Base-by-base conservation (phyloP, 2,888 invertebrate species). In the Mylabris sibirica region DNA sequence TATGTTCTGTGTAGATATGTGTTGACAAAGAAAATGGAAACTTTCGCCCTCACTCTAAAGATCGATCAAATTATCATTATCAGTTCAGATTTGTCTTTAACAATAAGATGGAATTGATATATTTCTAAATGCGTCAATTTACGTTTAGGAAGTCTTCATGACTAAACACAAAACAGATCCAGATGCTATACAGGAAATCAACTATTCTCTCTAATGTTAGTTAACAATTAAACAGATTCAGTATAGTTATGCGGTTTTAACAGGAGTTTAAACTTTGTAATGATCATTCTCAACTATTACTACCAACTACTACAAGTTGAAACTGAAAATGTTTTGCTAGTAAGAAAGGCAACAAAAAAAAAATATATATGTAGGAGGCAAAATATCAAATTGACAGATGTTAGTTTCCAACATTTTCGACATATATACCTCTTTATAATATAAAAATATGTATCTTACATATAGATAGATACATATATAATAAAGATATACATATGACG, bases 231-330 rank as follows among this genome's bases (percentile, higher is more conserved):
- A 22, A 24, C 57, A 14, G 24, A 24, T 57, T 24, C 26, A 26
- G 26, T 26, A 24, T 24, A 26, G 26, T 57, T 57, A 57, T 57
- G 57, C 14, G 57, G 57, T 26, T 57, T 57, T 6, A 24, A 26
- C 26, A 26, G 6, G 24, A 57, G 14, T 67, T 67, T 62, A 35
- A 70, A 70, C 65, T 70, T 65, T 44, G 49, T 63, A 62, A 63
- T 57, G 60, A 60, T 41, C 65, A 63, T 66, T 59, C 65, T 59
- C 59, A 59, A 61, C 67, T 63, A 67, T 44, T 65, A 63, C 65
- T 61, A 67, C 63, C 65, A 64, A 67, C 63, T 67, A 70, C 64
- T 69, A 30, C 67, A 67, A 69, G 60, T 69, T 53, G 11, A 38
- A 38, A 12, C 1, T 11, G 12, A n/a, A 30, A n/a, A 38, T 38